Percentiles rank a stretch among this genome's conserved stretches.
Evolutionary conservation across 1,140 invertebrate genomes (phyloP).

Genomic region (Steinernema khuongi): DNA sequence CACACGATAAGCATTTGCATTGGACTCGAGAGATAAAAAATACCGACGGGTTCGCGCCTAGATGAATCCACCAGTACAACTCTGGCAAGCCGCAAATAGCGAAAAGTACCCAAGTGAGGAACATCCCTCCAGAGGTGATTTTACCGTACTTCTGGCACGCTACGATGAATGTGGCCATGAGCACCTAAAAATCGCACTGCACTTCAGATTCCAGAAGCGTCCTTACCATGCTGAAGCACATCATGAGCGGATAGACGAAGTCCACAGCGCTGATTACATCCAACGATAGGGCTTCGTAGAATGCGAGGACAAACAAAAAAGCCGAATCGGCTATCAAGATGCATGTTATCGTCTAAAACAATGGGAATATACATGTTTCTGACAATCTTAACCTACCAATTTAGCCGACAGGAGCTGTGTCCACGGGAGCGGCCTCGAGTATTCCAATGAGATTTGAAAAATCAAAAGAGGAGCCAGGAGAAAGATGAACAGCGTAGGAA

Average conservation of each 20-base stretch:
- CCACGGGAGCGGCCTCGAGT: slow-evolving; percentile 45
- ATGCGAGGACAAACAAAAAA: slow-evolving; percentile 39
- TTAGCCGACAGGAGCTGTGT: slow-evolving; percentile 45
- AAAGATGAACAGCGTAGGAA: slow-evolving; percentile 50
- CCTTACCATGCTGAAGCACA: slow-evolving; percentile 43
- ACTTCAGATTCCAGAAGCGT: neutral
- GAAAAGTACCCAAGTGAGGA: slow-evolving; percentile 50
- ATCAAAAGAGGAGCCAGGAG: slow-evolving; percentile 47
- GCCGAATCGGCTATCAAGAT: slow-evolving; percentile 40
- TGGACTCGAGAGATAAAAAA: neutral
- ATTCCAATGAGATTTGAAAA: slow-evolving; percentile 41
- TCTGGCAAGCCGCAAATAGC: slow-evolving; percentile 51
- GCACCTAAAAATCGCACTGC: slow-evolving; percentile 25
- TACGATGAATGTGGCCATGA: slow-evolving; percentile 46
- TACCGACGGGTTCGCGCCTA: slow-evolving; percentile 14
- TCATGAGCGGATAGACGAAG: slow-evolving; percentile 48
- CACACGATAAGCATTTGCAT: neutral
- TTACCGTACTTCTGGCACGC: slow-evolving; percentile 40
- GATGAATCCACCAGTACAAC: slow-evolving; percentile 41
- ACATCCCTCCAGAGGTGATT: slow-evolving; percentile 50
- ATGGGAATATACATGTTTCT: slow-evolving; percentile 22
- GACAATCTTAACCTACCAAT: slow-evolving; percentile 35
- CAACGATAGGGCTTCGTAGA: slow-evolving; percentile 40
- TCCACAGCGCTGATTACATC: slow-evolving; percentile 32
- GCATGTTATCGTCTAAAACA: slow-evolving; percentile 37